phyloP scores from a whole-genome alignment of 2,888 invertebrate species.

The Lithophane ornitopus region DNA sequence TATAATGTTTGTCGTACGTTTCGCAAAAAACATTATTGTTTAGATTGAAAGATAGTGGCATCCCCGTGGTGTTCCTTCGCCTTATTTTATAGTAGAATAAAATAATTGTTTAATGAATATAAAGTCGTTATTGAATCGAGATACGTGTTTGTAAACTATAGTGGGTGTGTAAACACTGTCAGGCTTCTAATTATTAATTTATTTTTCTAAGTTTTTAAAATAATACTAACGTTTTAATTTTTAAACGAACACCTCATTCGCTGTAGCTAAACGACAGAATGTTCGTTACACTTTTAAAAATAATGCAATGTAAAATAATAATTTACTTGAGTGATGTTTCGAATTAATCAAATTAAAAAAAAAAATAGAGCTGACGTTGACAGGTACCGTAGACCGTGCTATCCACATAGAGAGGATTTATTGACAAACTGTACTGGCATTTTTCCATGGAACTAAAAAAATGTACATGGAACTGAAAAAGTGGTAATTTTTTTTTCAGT shows the following conservation, averaged over 20 bases:
- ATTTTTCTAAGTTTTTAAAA: not conserved
- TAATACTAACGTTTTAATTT: not conserved
- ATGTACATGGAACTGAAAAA: not conserved
- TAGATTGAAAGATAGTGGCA: slow-evolving; percentile 15
- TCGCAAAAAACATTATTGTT: slow-evolving; percentile 22
- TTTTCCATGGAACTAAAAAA: not conserved
- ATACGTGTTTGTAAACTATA: slow-evolving; percentile 14
- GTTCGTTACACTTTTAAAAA: not conserved
- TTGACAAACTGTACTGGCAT: not conserved
- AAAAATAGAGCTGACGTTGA: not conserved
- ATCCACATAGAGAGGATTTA: not conserved
- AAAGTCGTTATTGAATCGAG: slow-evolving; percentile 13
- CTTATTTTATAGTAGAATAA: not conserved
- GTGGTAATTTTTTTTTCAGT: too few species aligned
- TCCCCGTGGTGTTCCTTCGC: not conserved
- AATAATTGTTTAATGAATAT: slow-evolving; percentile 21
- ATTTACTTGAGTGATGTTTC: not conserved
- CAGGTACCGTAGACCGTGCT: not conserved
- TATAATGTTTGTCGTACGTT: slow-evolving; percentile 11
- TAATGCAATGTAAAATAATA: not conserved
- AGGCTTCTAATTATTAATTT: not conserved
- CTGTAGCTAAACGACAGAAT: not conserved
- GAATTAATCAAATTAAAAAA: not conserved
- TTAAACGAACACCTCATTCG: not conserved
- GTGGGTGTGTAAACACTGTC: not conserved